phyloP scores from a whole-genome alignment of 2,113 vertebrate species.

The Dipodomys spectabilis region DNA sequence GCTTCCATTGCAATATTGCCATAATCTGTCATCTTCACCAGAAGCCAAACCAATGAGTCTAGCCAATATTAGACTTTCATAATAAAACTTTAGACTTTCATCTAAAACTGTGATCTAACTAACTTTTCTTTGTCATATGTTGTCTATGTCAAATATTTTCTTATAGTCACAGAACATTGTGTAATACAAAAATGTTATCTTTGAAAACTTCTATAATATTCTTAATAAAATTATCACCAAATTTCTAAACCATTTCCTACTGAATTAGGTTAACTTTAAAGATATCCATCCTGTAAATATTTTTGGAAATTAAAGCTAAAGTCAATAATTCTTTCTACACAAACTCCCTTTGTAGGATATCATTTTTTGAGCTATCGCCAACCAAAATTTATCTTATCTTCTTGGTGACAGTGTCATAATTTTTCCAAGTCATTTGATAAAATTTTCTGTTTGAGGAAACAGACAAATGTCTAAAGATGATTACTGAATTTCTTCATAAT shows the following conservation, averaged over 20 bases:
- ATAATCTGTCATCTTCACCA: neutral
- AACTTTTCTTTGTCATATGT: neutral
- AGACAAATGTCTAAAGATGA: neutral
- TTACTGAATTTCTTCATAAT: neutral
- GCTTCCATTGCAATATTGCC: neutral
- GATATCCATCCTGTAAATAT: too few species aligned
- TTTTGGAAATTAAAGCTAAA: too few species aligned
- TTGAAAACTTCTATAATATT: neutral
- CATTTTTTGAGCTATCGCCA: neutral
- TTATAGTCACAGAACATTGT: neutral
- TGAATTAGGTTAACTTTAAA: too few species aligned
- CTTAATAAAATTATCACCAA: too few species aligned
- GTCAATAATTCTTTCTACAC: too few species aligned
- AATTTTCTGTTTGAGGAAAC: slow-evolving; percentile 8
- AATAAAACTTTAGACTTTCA: neutral
- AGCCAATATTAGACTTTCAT: neutral
- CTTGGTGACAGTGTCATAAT: neutral
- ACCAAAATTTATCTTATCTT: neutral
- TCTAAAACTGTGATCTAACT: neutral
- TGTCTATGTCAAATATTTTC: neutral
- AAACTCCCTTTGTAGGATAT: neutral
- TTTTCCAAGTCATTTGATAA: neutral
- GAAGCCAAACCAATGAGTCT: neutral
- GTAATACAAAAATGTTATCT: neutral
- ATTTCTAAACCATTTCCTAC: too few species aligned